These are phyloP conservation scores for Netelia virgata DNA, from an alignment of 2,888 invertebrate genomes.

Conservation along the genomic window DNA sequence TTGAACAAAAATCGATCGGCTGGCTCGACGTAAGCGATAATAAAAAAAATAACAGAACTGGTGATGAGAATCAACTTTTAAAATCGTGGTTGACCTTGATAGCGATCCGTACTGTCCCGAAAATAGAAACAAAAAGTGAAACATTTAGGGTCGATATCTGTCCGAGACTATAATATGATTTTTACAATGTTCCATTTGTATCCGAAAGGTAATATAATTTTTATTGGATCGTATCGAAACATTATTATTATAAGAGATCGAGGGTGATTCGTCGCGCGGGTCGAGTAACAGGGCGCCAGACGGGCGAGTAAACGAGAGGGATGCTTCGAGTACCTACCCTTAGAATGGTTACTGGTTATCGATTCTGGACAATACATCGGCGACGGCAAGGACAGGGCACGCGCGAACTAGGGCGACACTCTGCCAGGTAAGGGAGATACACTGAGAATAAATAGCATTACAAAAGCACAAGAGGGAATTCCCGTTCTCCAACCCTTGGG, in stretches of 20 bases:
- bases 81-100: no score
- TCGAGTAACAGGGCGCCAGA: conserved; percentile 24
- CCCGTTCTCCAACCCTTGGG: conserved; percentile 1
- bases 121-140: no score
- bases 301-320: conserved; percentile 23
- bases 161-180: neutral
- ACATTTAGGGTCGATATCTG: neutral
- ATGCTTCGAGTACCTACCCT: neutral
- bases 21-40: no score
- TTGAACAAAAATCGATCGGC: no score
- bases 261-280: conserved; percentile 1
- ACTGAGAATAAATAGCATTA: conserved; percentile 30
- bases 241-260: neutral
- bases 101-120: no score
- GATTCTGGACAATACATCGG: conserved; percentile 48
- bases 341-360: conserved; percentile 35
- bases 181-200: neutral
- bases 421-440: conserved; percentile 8
- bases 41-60: no score
- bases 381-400: conserved; percentile 22
- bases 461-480: conserved; percentile 25
- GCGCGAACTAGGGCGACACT: conserved; percentile 18
- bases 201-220: neutral
- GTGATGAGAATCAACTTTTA: no score
- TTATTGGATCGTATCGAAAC: neutral